These are phyloP conservation scores for Therioaphis trifolii DNA, from an alignment of 2,888 invertebrate genomes.

Conservation along the genomic window DNA sequence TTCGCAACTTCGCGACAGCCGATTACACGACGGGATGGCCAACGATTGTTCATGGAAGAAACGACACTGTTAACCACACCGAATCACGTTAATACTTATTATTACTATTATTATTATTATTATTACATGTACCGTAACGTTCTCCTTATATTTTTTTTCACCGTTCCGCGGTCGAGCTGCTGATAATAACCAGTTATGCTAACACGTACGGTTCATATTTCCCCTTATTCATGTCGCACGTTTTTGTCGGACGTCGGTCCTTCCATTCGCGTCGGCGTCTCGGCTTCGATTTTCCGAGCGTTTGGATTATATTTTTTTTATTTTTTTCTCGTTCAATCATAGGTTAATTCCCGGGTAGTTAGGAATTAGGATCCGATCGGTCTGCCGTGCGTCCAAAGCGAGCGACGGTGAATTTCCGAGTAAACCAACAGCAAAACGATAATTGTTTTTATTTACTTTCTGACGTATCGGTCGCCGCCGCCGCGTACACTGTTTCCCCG, in stretches of 20 bases:
- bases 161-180: not conserved
- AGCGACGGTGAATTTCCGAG: too few relatives aligned
- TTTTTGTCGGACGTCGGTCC: not conserved
- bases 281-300: not conserved
- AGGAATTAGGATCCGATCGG: too few relatives aligned
- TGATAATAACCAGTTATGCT: slow-evolving; percentile 31
- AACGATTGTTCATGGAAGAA: slow-evolving; percentile 58
- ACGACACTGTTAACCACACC: not conserved
- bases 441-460: too few relatives aligned
- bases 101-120: too few relatives aligned
- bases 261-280: not conserved
- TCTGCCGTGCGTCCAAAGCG: too few relatives aligned
- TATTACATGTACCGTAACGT: too few relatives aligned
- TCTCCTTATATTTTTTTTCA: too few relatives aligned
- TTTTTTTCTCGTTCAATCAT: not conserved
- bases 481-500: too few relatives aligned
- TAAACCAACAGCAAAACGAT: too few relatives aligned
- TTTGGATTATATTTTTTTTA: slow-evolving; percentile 6
- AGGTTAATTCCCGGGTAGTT: too few relatives aligned
- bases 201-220: not conserved
- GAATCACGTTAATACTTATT: not conserved
- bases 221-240: not conserved
- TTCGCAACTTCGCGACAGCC: slow-evolving; percentile 60
- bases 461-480: too few relatives aligned
- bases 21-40: slow-evolving; percentile 57